phyloP scores from a whole-genome alignment of 2,113 vertebrate genomes.

The Ifrita kowaldi region DNA sequence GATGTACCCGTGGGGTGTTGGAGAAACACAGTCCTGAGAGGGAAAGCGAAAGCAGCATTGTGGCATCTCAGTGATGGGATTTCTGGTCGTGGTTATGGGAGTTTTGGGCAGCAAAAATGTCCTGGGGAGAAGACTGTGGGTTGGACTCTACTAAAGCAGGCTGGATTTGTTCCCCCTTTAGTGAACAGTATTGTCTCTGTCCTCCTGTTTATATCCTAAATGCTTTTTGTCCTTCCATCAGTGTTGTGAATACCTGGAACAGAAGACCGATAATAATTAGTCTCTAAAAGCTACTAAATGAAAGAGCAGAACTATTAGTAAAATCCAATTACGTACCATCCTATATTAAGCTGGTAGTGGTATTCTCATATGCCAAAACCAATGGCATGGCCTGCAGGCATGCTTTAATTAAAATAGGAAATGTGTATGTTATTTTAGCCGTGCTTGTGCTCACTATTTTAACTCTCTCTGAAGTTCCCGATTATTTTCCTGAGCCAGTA shows the following conservation, averaged over 20 bases:
- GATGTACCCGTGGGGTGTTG: fast-evolving
- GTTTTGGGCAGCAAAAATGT: background rate
- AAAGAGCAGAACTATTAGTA: background rate
- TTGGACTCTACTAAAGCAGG: background rate
- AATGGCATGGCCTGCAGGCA: background rate
- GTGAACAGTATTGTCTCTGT: background rate
- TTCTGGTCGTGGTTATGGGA: background rate
- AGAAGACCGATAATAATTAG: background rate
- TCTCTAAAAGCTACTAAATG: background rate
- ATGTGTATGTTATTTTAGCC: background rate
- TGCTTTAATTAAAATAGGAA: background rate
- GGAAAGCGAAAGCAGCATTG: background rate
- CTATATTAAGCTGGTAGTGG: background rate
- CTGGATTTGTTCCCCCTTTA: background rate
- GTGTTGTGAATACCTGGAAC: background rate
- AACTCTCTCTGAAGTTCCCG: background rate
- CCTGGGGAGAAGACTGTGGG: no score
- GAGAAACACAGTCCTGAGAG: background rate
- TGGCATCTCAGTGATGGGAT: fast-evolving
- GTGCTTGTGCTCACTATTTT: background rate
- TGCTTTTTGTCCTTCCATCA: background rate
- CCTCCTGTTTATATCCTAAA: background rate
- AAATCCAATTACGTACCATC: background rate
- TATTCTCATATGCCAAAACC: background rate
- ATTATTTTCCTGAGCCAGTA: background rate